Conservation (phyloP, 1,140 invertebrate genomes). For the Mycetomoellerius zeteki region DNA sequence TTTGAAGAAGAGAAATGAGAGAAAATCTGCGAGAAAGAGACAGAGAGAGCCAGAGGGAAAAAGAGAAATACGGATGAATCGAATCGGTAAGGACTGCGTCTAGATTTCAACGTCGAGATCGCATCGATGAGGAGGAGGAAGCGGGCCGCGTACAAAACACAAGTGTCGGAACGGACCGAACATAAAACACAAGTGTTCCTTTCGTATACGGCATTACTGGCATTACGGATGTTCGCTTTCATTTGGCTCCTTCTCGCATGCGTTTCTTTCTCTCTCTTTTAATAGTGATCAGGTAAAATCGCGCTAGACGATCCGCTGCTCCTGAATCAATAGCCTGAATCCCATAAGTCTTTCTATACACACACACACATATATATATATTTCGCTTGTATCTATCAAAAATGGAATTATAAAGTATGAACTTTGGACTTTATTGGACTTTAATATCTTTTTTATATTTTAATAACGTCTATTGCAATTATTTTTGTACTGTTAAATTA, state of each 20-base stretch:
- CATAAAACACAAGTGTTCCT: slow-evolving; percentile 77
- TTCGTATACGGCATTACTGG: slow-evolving; percentile 59
- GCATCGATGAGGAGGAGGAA: not conserved
- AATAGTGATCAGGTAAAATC: slow-evolving; percentile 37
- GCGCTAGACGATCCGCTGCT: not conserved
- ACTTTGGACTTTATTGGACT: not conserved
- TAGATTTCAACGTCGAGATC: slow-evolving; percentile 49
- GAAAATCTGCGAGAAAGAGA: not conserved
- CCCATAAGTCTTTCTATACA: not conserved
- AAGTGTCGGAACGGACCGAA: slow-evolving; percentile 65
- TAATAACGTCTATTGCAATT: not conserved
- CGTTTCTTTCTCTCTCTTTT: not conserved
- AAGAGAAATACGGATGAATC: slow-evolving; percentile 10
- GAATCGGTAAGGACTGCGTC: slow-evolving; percentile 12
- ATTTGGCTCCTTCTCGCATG: not conserved
- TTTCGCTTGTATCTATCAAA: not conserved
- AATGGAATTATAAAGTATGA: not conserved
- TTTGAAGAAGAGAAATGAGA: slow-evolving; percentile 27
- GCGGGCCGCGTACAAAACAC: slow-evolving; percentile 49
- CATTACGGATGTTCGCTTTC: slow-evolving; percentile 30
- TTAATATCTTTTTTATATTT: not conserved
- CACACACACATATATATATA: too few species aligned
- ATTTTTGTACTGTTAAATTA: not conserved
- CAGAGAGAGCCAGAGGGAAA: not conserved
- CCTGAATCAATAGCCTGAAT: not conserved